Evolutionary conservation across 2,797 vertebrate genomes (phyloP), one percentile per base, ranked within the genome.

Genomic region (Poeciliopsis infans): DNA sequence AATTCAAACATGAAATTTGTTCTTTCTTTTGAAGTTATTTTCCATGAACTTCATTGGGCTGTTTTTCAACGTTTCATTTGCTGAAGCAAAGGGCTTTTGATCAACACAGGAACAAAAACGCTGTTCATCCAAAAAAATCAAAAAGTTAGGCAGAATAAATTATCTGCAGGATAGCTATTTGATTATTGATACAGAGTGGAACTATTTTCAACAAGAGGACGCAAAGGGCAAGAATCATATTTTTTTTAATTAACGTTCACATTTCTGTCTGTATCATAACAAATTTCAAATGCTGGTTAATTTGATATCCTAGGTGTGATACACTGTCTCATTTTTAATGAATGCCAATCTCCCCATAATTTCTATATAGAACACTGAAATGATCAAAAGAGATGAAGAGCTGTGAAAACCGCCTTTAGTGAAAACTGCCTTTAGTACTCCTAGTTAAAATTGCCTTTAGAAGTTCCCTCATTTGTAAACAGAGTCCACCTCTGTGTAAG

Each of bases 151-250:
- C 69, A 78, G 46, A 68, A 86, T 83, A 13, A 80, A 88, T 86
- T 74, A 83, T 89, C 71, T 83, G 85, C 57, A 74, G 73, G 68
- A 28, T 69, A 74, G 72, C 75, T 87, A 77, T 90, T 45, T 87
- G 80, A 86, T 82, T 83, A 80, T 80, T 78, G 16, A 39, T 55
- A 72, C 20, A 74, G 69, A 81, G 72, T 83, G 75, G 39, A 31
- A 47, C 64, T 74, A 74, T 86, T 90, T 89, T 91, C 78, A 90
- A 85, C 75, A 80, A 69, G 70, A 83, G 71, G 72, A 78, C 55
- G 89, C 83, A 81, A 87, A 84, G 90, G 88, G 85, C 5, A 25
- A 12, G 33, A 68, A 25, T 20, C 41, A 41, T 55, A 39, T 13
- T 25, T 10, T 33, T 23, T 74, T 57, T 2, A 15, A 46, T 55